Base-by-base conservation (phyloP, 2,113 vertebrate genomes). In the Anarhynchus alexandrinus region DNA sequence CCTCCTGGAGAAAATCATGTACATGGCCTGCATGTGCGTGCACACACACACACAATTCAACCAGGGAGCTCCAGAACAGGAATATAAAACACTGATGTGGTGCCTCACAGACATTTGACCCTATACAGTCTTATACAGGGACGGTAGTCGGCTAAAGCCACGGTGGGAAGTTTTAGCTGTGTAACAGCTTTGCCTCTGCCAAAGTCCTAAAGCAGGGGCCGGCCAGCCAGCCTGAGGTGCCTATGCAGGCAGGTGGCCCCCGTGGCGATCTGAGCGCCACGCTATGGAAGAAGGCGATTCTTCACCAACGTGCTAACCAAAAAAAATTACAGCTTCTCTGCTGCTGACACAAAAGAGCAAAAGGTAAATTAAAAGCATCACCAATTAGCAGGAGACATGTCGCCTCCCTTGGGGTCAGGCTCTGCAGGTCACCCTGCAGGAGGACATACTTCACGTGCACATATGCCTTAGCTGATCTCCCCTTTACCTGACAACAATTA, bases 361-460 rank as follows among this genome's bases (percentile, higher is more conserved):
- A 81, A 61, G 19, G 18, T 57, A 61, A 91, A 89, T n/a, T 45
- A 78, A 47, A 82, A 91, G 23, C 16, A 62, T 36, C 32, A 15
- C 10, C 25, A 20, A 1, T 5, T 13, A 58, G 16, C 15, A 78
- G 25, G 47, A 76, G 47, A 14, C 17, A 40, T 22, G 85, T 62
- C 11, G 5, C 27, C 23, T 89, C 69, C 25, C 15, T 43, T 18
- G 12, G 10, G 27, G 32, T 10, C 22, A 14, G 40, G 32, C 51
- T 49, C 19, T 67, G 57, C 26, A 43, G 27, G 11, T 76, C 32
- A 29, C n/a, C 15, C 64, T 45, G 47, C 23, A 40, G n/a, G 30
- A 64, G 30, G 67, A 47, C 0, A 0, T 6, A 20, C 13, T 42
- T 47, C 72, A 59, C 1, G 0, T 12, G 18, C 14, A 6, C 4